Evolutionary conservation across 1,140 invertebrate species (phyloP), one percentile per base, ranked within the genome.

Genomic region (Anoplophora glabripennis): DNA sequence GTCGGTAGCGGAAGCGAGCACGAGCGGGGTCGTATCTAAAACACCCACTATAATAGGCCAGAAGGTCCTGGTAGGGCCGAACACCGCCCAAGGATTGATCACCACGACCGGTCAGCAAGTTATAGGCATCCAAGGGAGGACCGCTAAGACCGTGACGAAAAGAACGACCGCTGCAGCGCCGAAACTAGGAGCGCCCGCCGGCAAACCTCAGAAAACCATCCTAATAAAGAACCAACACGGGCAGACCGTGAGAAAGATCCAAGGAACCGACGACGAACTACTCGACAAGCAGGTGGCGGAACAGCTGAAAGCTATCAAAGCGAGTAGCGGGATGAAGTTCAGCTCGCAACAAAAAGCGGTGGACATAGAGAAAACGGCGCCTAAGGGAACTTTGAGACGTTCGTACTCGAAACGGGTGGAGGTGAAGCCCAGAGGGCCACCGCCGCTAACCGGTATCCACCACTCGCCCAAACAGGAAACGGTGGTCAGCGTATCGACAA

Each of bases 1-100:
- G 61, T 69, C 45, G 65, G 73, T 1, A 63, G 72, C 1, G 77
- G 78, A 63, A 77, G 76, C n/a, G 76, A 79, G 35, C 65, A 80
- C 34, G 53, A 61, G 59, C 40, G 53, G 60, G 17, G 42, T 57
- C 35, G 34, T 33, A 1, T 17, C 46, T 0, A 66, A 64, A 18
- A 35, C 40, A 34, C 15, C 48, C 3, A 18, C 12, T 12, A 12
- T 52, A 15, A 36, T 40, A n/a, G 12, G 21, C 12, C 41, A 55
- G 14, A 54, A 53, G 11, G 14, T 33, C 7, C 11, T 46, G 3
- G 33, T 44, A 8, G 34, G 33, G 12, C 40, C 35, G 11, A 49
- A 17, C 7, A 11, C 9, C 12, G 36, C 18, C 9, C 40, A 42
- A 17, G 44, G 34, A 15, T 7, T 54, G 4, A 34, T 54, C 9